These are phyloP conservation scores for Squalus acanthias DNA, from an alignment of 2,797 vertebrate genomes.

Conservation along the genomic window DNA sequence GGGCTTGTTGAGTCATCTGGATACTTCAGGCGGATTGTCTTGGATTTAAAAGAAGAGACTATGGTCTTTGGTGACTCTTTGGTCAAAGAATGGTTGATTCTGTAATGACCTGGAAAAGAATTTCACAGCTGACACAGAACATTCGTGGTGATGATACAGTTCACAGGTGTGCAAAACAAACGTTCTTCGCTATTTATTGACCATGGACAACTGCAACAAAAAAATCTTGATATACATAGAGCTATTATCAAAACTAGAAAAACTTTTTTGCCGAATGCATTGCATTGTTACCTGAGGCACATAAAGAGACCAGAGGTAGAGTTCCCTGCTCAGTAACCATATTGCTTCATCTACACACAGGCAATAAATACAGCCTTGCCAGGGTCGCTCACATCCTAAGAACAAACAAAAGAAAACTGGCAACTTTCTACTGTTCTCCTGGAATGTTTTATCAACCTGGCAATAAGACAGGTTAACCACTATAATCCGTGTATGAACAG, in stretches of 20 bases:
- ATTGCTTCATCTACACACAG: neutral
- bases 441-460: neutral
- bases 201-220: neutral
- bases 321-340: neutral
- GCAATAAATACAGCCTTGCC: neutral
- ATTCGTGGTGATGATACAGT: neutral
- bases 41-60: conserved; percentile 65
- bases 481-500: neutral
- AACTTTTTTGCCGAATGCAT: neutral
- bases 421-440: neutral
- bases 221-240: neutral
- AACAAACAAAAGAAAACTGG: neutral
- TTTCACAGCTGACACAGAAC: neutral
- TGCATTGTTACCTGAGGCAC: neutral
- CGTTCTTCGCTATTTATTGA: neutral
- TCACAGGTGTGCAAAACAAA: neutral
- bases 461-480: neutral
- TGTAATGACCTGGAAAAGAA: conserved; percentile 60
- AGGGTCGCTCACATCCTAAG: neutral
- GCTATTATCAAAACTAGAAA: neutral
- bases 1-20: conserved; percentile 47
- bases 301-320: neutral
- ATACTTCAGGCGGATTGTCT: conserved; percentile 48
- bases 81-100: conserved; percentile 52
- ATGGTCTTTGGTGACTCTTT: conserved; percentile 51